Conservation (phyloP, 1,140 invertebrate species). For the Apis cerana region DNA sequence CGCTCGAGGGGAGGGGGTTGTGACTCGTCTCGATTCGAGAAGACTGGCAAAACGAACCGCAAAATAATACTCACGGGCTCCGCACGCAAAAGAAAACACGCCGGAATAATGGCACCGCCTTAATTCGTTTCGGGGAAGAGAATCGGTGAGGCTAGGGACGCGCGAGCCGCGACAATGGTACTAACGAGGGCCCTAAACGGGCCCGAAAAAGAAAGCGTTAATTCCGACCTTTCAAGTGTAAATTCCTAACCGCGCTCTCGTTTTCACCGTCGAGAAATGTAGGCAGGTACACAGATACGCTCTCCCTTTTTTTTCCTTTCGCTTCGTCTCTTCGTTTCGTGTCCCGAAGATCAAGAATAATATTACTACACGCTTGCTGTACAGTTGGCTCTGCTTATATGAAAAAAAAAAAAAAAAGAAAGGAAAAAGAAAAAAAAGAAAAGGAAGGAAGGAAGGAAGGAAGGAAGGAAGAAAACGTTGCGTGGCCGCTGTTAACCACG, state of each 20-base stretch:
- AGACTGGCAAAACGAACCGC: constrained; percentile 5
- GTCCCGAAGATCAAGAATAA: neutral
- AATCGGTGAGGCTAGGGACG: constrained; percentile 18
- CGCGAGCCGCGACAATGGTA: constrained; percentile 47
- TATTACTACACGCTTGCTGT: no score
- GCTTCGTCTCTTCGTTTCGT: no score
- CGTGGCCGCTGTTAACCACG: neutral
- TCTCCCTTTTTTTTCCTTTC: neutral
- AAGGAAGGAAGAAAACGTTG: neutral
- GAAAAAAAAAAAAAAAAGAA: neutral
- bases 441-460: no score
- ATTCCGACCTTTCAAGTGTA: constrained; percentile 60
- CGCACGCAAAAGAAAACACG: constrained; percentile 46
- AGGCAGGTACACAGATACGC: neutral
- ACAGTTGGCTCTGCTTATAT: no score
- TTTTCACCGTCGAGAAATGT: constrained; percentile 9
- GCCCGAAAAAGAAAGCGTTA: constrained; percentile 53
- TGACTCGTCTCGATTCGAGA: neutral
- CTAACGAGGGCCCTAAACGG: constrained; percentile 45
- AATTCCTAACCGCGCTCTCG: constrained; percentile 46
- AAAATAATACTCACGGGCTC: constrained; percentile 19
- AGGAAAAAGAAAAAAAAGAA: no score
- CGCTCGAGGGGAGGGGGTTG: neutral
- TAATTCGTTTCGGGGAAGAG: constrained; percentile 46
- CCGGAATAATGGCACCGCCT: constrained; percentile 40